Evolutionary conservation across 2,888 invertebrate genomes (phyloP), one percentile per base, ranked within the genome.

Genomic region (Leucophenga montana): DNA sequence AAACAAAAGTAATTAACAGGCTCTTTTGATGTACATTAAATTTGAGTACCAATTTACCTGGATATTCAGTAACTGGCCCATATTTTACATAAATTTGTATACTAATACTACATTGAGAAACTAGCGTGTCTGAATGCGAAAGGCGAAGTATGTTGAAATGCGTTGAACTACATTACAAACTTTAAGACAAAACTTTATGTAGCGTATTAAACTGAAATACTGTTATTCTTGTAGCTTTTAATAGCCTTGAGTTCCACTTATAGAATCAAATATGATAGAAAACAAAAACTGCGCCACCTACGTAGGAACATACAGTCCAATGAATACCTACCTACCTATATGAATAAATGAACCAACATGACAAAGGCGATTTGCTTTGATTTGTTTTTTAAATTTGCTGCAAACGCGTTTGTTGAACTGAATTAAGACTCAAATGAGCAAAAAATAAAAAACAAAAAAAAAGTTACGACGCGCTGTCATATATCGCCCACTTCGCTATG

Each of bases 241-340:
- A 81, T 75, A 73, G 75, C 82, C 80, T 79, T 78, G 77, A 77
- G 73, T 73, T 78, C 66, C 65, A 69, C 59, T 68, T 59, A 31
- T 68, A 56, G 61, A 54, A 69, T 66, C 20, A 66, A 74, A 70
- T 39, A 39, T 11, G 39, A 11, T 1, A 18, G 22, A 67, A 66
- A 50, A 50, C 27, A 78, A 79, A 75, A 78, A 73, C 31, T 59
- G 22, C 14, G 56, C 56, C 56, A 22, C 56, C 56, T 56, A 56
- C 56, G 22, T 56, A 11, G 14, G 39, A 56, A 27, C 56, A 56
- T 6, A 8, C 39, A 39, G 9, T 1, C 39, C 8, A 39, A 11
- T 39, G 39, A 5, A 39, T 39, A 27, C 4, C 46, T 54, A 54
- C n/a, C n/a, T n/a, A n/a, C n/a, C n/a, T n/a, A n/a, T n/a, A n/a